These are phyloP conservation scores for Ostrea denselamellosa DNA, from an alignment of 1,140 invertebrate genomes.

Conservation along the genomic window DNA sequence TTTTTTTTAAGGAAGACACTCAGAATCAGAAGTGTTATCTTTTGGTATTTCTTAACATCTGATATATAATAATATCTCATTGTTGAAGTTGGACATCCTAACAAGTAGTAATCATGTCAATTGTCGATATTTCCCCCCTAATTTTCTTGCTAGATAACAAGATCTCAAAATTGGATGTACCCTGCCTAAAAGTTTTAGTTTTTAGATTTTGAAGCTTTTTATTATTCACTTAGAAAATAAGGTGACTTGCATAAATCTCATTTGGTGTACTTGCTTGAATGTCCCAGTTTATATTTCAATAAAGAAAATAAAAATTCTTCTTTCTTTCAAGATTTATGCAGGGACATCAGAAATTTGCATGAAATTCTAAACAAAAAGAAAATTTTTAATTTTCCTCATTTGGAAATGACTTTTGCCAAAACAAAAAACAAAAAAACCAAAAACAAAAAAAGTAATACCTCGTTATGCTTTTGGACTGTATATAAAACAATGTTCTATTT, in stretches of 20 bases:
- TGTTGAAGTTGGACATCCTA: neutral
- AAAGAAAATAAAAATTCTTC: neutral
- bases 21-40: neutral
- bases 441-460: neutral
- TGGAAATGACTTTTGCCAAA: neutral
- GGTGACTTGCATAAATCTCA: conserved; percentile 36
- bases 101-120: neutral
- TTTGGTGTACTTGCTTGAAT: conserved; percentile 55
- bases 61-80: neutral
- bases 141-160: conserved; percentile 9
- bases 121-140: neutral
- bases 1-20: neutral
- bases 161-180: conserved; percentile 32
- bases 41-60: neutral
- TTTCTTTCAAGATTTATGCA: conserved; percentile 34
- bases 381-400: conserved; percentile 9
- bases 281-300: conserved; percentile 34
- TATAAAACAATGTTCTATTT: conserved; percentile 56
- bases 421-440: no score
- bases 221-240: conserved; percentile 10
- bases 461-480: conserved; percentile 29
- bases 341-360: conserved; percentile 40
- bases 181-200: conserved; percentile 34
- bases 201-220: conserved; percentile 35
- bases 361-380: neutral